Conservation (phyloP, 1,140 invertebrate genomes). For the Cherax quadricarinatus region DNA sequence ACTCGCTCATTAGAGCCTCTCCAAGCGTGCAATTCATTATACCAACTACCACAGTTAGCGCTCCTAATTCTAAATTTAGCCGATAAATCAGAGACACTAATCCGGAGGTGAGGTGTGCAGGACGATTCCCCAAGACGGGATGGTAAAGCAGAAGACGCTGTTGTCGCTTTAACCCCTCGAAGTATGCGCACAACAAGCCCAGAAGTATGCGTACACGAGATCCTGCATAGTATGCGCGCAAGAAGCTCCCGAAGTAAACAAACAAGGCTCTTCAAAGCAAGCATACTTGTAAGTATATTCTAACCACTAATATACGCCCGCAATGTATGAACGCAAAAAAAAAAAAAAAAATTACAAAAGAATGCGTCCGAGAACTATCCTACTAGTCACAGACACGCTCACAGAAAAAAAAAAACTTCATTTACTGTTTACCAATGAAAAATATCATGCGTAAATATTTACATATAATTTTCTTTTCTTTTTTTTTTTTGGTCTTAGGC, state of each 20-base stretch:
- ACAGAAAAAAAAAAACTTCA: neutral
- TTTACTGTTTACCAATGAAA: neutral
- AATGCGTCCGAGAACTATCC: neutral
- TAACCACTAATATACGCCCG: no score
- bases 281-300: no score
- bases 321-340: no score
- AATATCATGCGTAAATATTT: neutral
- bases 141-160: neutral
- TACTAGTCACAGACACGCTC: neutral
- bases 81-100: conserved; percentile 12
- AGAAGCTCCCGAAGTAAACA: no score
- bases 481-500: no score
- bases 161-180: neutral
- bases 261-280: no score
- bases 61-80: conserved; percentile 21
- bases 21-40: conserved; percentile 3
- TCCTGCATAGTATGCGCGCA: no score
- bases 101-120: neutral
- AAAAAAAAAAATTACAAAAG: neutral
- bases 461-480: no score
- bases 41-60: neutral
- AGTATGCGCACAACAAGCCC: neutral
- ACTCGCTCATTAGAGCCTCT: conserved; percentile 4
- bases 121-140: neutral
- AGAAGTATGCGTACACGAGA: no score